A percentile compares a stretch with the other conserved stretches of the same genome.
Evolutionary conservation across 1,140 invertebrate genomes (phyloP).

Genomic region (Calephelis nemesis): DNA sequence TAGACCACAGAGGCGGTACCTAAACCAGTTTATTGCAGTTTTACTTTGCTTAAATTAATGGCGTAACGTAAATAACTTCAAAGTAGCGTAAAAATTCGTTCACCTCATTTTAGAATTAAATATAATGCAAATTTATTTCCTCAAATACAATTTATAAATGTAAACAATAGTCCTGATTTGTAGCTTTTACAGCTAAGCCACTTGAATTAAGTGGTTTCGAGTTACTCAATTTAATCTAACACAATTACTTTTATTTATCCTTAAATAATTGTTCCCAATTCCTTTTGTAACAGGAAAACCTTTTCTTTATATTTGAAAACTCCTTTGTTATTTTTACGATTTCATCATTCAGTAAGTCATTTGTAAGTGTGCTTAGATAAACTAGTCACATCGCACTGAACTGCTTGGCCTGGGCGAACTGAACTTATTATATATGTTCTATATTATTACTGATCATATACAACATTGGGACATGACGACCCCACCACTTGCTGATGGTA

Average conservation of each 20-base stretch:
- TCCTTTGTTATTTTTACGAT: constrained; percentile 3
- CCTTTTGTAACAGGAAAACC: constrained; percentile 1
- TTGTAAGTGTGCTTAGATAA: background rate
- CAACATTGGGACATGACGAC: no score
- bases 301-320: background rate
- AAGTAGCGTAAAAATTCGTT: no score
- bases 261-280: background rate
- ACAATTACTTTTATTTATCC: constrained; percentile 14
- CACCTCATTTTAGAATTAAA: no score
- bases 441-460: no score
- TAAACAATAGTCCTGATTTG: background rate
- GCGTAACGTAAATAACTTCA: no score
- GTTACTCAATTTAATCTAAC: constrained; percentile 4
- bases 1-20: no score
- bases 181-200: background rate
- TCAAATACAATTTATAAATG: background rate
- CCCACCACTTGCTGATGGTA: no score
- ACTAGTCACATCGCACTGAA: no score
- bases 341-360: background rate
- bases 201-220: background rate
- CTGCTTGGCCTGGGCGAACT: no score
- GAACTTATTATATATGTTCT: no score
- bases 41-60: no score
- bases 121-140: background rate
- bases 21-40: no score